Base-by-base conservation (phyloP, 2,113 vertebrate species). In the Nanorana parkeri region DNA sequence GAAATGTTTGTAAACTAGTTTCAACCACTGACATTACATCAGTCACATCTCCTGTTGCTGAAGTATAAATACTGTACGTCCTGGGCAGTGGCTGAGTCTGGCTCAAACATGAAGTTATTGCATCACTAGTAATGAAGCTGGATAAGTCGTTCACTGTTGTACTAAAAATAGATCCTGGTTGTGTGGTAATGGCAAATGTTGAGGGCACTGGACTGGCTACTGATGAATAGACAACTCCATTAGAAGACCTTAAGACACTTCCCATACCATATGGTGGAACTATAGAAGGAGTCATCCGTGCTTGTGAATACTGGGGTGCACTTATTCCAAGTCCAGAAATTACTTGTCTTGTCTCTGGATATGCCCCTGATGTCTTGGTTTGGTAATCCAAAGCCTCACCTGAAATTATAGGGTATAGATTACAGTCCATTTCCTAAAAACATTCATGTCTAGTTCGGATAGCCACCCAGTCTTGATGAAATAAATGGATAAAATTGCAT, bases 311-410 rank as follows among this genome's bases (percentile, higher is more conserved):
- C 80, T 95, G 94, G 64, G 94, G 89, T 82, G 92, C 90, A 88
- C 91, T 93, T 88, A 94, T 92, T 71, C 93, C 93, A 85, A 91
- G 87, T 87, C 92, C 92, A 83, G 94, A 93, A 92, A 94, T 92
- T 83, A 92, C 88, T 89, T 94, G 94, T 6, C 88, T 90, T 87
- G 93, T 94, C 91, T 94, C 94, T 89, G 93, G 88, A 88, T 96
- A 95, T 80, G 88, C 66, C 92, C 92, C 92, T 91, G 93, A 89
- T 77, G 92, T 94, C 96, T 96, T 99, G 94, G 94, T 96, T 93
- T 96, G 96, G 91, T 96, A 98, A 94, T 99, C 96, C 94, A 97
- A 93, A 90, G 96, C 93, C 94, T 96, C 96, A 97, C 96, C 98
- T 99, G 97, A 93, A 96, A 96, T 90, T 91, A 95, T 85, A 95